Percentiles rank a stretch among this genome's conserved stretches.
These are phyloP conservation scores for Leptopilina myrica DNA, from an alignment of 2,888 invertebrate genomes.

Conservation along the genomic window DNA sequence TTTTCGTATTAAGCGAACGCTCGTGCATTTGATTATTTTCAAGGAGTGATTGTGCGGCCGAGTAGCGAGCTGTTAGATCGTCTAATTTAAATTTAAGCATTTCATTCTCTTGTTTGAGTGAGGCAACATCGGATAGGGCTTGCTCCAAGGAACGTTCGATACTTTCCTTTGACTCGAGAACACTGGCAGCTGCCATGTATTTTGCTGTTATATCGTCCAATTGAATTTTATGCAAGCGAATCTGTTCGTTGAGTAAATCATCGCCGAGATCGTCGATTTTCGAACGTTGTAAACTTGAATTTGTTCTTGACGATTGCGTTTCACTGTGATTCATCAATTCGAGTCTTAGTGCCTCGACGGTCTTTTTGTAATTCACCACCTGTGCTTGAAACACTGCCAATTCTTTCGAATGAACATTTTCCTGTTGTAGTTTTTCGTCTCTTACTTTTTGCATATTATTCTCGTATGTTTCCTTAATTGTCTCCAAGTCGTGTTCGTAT, in stretches of 20 bases:
- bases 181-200: conserved; percentile 66
- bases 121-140: conserved; percentile 65
- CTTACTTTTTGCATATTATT: conserved; percentile 63
- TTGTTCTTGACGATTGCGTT: conserved; percentile 62
- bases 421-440: conserved; percentile 66
- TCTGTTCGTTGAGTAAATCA: conserved; percentile 66
- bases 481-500: conserved; percentile 62
- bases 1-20: conserved; percentile 62
- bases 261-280: conserved; percentile 59
- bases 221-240: conserved; percentile 68
- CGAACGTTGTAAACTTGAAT: conserved; percentile 60
- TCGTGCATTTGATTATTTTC: conserved; percentile 69
- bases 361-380: conserved; percentile 67
- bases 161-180: conserved; percentile 73
- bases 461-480: conserved; percentile 64
- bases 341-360: conserved; percentile 67
- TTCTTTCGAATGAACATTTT: conserved; percentile 70
- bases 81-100: conserved; percentile 66
- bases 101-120: conserved; percentile 67
- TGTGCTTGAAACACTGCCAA: conserved; percentile 70
- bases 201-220: conserved; percentile 72
- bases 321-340: conserved; percentile 67
- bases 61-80: conserved; percentile 68
- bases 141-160: conserved; percentile 73
- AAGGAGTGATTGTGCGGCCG: conserved; percentile 66